Evolutionary conservation across 2,797 vertebrate genomes (phyloP).

Genomic region (Varecia variegata): DNA sequence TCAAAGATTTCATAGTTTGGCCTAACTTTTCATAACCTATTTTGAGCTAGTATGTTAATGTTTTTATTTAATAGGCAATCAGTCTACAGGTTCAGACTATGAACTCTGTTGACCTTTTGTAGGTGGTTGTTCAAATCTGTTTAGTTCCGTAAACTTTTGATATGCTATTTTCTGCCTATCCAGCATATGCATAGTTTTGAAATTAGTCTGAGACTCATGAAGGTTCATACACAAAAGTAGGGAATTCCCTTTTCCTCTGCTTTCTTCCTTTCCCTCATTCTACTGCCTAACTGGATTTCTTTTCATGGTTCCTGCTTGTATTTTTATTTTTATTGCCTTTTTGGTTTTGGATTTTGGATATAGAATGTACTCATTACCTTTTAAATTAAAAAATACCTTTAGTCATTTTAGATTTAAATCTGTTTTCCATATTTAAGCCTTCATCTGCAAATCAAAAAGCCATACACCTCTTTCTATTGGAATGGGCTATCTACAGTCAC

Average conservation of each 20-base stretch:
- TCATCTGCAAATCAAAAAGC: not conserved
- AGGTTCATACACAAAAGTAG: not conserved
- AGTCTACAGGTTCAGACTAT: not conserved
- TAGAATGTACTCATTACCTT: not conserved
- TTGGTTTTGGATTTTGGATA: not conserved
- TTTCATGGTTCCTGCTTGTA: not conserved
- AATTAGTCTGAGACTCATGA: not conserved
- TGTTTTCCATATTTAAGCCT: not conserved
- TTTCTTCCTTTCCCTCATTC: not conserved
- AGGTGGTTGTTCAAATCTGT: not conserved
- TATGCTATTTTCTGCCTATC: not conserved
- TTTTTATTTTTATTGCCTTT: not conserved
- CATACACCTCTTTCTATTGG: not conserved
- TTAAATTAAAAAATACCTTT: not conserved
- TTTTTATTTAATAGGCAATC: not conserved
- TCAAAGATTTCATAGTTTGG: conserved; percentile 20
- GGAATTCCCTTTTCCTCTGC: not conserved
- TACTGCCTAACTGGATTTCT: not conserved
- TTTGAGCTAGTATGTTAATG: not conserved
- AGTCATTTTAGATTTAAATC: conserved; percentile 22
- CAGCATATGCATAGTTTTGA: not conserved
- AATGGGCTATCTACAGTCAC: not conserved
- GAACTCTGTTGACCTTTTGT: not conserved
- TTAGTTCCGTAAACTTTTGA: not conserved
- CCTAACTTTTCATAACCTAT: not conserved